Evolutionary conservation across 2,888 invertebrate genomes (phyloP), one percentile per base, ranked within the genome.

Genomic region (Microctonus aethiopoides): DNA sequence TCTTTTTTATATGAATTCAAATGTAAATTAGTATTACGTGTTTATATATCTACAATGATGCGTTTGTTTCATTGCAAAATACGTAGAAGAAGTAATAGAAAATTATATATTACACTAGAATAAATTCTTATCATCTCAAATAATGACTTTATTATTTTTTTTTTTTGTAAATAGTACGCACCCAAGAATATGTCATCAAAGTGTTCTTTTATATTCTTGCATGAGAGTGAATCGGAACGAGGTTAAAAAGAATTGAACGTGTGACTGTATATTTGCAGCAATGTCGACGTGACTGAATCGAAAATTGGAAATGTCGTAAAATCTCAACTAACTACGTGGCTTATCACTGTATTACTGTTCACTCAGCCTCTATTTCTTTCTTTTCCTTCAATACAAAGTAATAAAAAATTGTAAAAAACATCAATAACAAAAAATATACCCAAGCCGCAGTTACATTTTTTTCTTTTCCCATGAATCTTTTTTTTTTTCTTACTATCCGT

Each of bases 111-210:
- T 60, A 24, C 26, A 60, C 22, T 11, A n/a, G 22, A 22, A 20
- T 3, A 46, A 46, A n/a, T 46, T 46, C 20, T 46, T 46, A 46
- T 46, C 46, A 16, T 46, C 9, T 46, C 16, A 60, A 60, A 60
- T 60, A 60, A 60, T 60, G 39, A 60, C 22, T 41, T 60, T 20
- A 60, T n/a, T n/a, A n/a, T n/a, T n/a, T n/a, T n/a, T n/a, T n/a
- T 60, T 36, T 39, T 22, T 39, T 20, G 60, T 24, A 60, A 60
- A 60, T 39, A 60, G 11, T 39, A 39, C 22, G 13, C 57, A 32
- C 57, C 16, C 32, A 16, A 24, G 24, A 24, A 32, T 32, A 32
- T 32, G 57, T 57, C 32, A 32, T 57, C 57, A 32, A 57, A 57
- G 32, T 16, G 16, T 57, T 57, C 32, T 57, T 57, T 57, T 16